These are phyloP conservation scores for Lepidurus couesii DNA, from an alignment of 1,140 invertebrate genomes.

Conservation along the genomic window DNA sequence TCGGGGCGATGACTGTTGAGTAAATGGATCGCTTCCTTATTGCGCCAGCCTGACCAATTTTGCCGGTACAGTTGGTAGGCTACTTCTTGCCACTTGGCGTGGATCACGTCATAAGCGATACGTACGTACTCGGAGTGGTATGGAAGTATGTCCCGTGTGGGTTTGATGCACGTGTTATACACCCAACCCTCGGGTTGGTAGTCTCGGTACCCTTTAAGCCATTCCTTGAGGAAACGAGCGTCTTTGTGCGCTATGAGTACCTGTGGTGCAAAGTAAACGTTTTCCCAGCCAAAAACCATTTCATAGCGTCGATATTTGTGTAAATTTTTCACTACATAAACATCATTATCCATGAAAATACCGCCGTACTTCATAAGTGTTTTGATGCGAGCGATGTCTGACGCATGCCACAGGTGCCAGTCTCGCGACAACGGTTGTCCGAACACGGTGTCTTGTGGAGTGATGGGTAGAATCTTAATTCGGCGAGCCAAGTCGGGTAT, in stretches of 20 bases:
- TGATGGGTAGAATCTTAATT: constrained; percentile 25
- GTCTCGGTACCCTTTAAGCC: constrained; percentile 30
- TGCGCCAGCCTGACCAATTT: constrained; percentile 12
- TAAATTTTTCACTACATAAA: constrained; percentile 41
- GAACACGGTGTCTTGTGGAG: constrained; percentile 27
- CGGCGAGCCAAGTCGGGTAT: constrained; percentile 7
- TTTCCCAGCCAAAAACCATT: constrained; percentile 42
- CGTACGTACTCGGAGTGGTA: constrained; percentile 33
- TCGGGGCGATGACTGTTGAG: neutral
- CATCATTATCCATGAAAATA: constrained; percentile 43
- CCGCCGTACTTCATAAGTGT: constrained; percentile 42
- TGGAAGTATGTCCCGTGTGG: constrained; percentile 28
- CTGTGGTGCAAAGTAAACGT: constrained; percentile 31
- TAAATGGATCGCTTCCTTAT: neutral
- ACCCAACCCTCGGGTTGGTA: constrained; percentile 27
- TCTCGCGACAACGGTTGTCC: constrained; percentile 29
- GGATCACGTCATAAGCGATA: neutral
- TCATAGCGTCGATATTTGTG: constrained; percentile 41
- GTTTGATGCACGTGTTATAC: constrained; percentile 33
- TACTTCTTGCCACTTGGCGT: constrained; percentile 11
- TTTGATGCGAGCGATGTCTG: constrained; percentile 41
- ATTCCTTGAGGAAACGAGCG: constrained; percentile 30
- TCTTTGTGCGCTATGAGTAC: constrained; percentile 35
- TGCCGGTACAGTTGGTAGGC: neutral
- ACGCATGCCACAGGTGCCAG: constrained; percentile 40